Conservation (phyloP, 2,113 vertebrate species). For the Chrysochloris asiatica region DNA sequence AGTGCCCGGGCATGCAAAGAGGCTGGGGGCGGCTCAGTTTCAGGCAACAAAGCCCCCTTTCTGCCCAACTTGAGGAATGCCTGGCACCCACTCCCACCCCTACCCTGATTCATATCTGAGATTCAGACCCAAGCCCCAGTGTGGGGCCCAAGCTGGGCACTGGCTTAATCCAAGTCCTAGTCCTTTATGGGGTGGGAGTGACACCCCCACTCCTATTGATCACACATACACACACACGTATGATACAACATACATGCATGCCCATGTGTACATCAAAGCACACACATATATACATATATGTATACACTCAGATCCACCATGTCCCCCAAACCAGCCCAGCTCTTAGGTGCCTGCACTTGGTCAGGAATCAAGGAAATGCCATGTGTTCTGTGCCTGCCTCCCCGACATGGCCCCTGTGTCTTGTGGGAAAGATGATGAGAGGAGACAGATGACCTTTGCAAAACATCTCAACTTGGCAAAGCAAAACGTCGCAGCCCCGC, state of each 20-base stretch:
- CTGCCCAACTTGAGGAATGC: constrained; percentile 55
- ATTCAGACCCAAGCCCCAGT: background rate
- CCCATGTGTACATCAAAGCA: background rate
- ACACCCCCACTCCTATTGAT: background rate
- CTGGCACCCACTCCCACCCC: background rate
- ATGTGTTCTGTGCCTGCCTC: fast-evolving
- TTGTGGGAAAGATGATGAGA: background rate
- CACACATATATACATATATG: too few relatives aligned
- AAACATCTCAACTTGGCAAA: constrained; percentile 1
- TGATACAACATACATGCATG: background rate
- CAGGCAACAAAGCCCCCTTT: constrained; percentile 68
- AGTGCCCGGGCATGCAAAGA: constrained; percentile 27
- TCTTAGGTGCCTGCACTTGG: background rate
- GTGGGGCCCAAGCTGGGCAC: background rate
- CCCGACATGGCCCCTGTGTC: background rate
- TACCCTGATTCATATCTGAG: constrained; percentile 4
- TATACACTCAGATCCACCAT: too few relatives aligned
- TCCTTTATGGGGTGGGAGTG: background rate
- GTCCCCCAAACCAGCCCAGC: background rate
- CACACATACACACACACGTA: background rate
- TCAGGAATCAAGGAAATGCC: background rate
- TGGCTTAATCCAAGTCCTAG: background rate
- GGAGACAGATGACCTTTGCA: background rate
- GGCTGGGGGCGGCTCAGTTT: constrained; percentile 49
- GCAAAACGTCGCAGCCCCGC: background rate